Conservation (phyloP, 2,113 vertebrate species). For the Pluvialis apricaria region DNA sequence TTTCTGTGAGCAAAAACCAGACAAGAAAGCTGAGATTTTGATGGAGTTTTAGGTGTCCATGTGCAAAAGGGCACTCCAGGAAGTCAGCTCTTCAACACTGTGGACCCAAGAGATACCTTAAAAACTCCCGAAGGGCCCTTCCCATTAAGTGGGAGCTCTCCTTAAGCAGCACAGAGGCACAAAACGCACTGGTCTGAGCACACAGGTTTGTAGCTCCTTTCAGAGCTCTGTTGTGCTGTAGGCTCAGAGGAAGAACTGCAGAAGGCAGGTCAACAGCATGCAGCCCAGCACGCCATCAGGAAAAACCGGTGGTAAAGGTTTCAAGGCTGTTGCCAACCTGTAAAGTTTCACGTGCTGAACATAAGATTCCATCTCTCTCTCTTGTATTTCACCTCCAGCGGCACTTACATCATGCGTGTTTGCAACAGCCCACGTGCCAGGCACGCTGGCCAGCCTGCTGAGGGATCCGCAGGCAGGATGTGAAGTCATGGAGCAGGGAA, state of each 20-base stretch:
- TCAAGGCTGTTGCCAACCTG: not conserved
- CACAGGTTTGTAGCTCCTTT: not conserved
- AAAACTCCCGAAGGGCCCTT: not conserved
- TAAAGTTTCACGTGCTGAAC: not conserved
- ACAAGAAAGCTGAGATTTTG: not conserved
- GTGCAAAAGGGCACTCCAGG: not conserved
- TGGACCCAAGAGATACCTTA: not conserved
- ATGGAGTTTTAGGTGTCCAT: not conserved
- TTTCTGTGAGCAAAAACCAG: not conserved
- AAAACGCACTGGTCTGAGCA: not conserved
- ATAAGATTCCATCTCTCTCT: not conserved
- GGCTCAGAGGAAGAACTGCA: not conserved
- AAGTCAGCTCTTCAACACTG: not conserved
- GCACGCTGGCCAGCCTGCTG: not conserved
- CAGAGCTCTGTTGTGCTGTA: not conserved
- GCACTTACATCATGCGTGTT: fast-evolving
- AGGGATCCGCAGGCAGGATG: not conserved
- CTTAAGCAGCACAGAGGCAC: not conserved
- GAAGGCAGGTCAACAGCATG: not conserved
- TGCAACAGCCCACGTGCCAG: not conserved
- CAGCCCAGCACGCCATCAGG: not conserved
- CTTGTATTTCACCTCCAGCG: not conserved
- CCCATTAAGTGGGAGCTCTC: not conserved
- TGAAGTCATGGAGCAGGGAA: not conserved
- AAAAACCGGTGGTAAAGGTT: not conserved